Conservation (phyloP, 2,797 vertebrate species). For the Pelobates cultripes region DNA sequence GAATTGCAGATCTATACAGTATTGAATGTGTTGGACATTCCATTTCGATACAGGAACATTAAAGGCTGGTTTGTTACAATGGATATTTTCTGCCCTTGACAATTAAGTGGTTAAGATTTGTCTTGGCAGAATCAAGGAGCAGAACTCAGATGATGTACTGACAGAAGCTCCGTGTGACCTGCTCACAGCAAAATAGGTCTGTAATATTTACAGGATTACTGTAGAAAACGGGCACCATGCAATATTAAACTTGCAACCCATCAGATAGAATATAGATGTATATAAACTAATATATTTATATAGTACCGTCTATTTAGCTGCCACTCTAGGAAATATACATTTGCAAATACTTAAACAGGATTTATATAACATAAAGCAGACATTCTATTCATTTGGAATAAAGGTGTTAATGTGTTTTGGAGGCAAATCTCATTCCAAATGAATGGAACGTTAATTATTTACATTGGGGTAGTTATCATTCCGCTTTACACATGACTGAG, state of each 20-base stretch:
- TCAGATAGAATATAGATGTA: not conserved
- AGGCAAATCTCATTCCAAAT: not conserved
- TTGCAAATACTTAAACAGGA: slow-evolving; percentile 5
- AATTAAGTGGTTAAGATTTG: too few relatives aligned
- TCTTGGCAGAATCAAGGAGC: too few relatives aligned
- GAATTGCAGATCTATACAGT: too few relatives aligned
- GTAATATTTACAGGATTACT: not conserved
- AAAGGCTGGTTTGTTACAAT: too few relatives aligned
- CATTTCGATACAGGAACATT: too few relatives aligned
- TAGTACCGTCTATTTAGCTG: slow-evolving; percentile 46
- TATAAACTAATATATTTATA: not conserved
- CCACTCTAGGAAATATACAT: slow-evolving; percentile 23
- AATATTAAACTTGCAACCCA: slow-evolving; percentile 9
- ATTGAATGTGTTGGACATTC: too few relatives aligned
- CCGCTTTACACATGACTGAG: not conserved
- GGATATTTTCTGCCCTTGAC: too few relatives aligned
- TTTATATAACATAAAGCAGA: slow-evolving; percentile 8
- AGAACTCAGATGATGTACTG: too few relatives aligned
- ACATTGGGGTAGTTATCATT: not conserved
- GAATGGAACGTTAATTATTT: slow-evolving; percentile 27
- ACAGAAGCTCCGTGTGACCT: not conserved
- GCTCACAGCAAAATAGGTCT: not conserved
- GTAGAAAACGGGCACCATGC: slow-evolving; percentile 21
- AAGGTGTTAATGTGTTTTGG: slow-evolving; percentile 12
- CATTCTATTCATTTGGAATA: not conserved